Conservation (phyloP, 2,797 vertebrate genomes). For the Gymnoscopelus braueri region DNA sequence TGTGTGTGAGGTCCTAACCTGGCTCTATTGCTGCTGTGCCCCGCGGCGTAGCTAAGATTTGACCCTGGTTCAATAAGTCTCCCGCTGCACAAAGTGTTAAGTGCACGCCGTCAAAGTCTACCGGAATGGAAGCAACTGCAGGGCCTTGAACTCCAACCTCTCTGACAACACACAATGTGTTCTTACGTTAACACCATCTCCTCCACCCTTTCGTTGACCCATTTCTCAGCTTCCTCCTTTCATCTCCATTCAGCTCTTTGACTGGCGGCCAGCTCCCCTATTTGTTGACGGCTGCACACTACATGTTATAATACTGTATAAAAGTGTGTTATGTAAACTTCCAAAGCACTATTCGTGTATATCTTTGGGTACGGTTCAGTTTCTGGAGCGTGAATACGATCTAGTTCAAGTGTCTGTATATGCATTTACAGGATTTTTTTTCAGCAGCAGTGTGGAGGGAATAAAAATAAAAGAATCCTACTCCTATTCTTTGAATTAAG, state of each 20-base stretch:
- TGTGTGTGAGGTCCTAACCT: slow-evolving; percentile 37
- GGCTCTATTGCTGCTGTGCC: slow-evolving; percentile 41
- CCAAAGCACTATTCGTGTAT: slow-evolving; percentile 36
- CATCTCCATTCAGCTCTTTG: slow-evolving; percentile 45
- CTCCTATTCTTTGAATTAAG: slow-evolving; percentile 12
- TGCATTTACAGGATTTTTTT: slow-evolving; percentile 25
- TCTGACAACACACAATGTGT: not conserved
- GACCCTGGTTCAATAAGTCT: slow-evolving; percentile 69
- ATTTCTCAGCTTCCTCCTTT: slow-evolving; percentile 43
- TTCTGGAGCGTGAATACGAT: slow-evolving; percentile 62
- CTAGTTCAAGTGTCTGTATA: slow-evolving; percentile 6
- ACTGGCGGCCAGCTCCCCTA: slow-evolving; percentile 7
- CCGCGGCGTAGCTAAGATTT: slow-evolving; percentile 55
- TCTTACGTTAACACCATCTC: slow-evolving; percentile 55
- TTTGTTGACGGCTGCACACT: slow-evolving; percentile 21
- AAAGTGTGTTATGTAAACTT: slow-evolving; percentile 51
- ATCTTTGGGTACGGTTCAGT: slow-evolving; percentile 31
- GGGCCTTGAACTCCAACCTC: slow-evolving; percentile 44
- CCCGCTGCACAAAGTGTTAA: slow-evolving; percentile 69
- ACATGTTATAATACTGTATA: slow-evolving; percentile 17
- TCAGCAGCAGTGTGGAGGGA: not conserved
- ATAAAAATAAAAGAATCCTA: not conserved
- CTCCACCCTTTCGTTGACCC: slow-evolving; percentile 16
- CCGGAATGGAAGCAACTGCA: slow-evolving; percentile 65
- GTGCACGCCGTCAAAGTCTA: slow-evolving; percentile 50